Evolutionary conservation across 1,140 invertebrate genomes (phyloP).

Genomic region (Tetraneura akinire): DNA sequence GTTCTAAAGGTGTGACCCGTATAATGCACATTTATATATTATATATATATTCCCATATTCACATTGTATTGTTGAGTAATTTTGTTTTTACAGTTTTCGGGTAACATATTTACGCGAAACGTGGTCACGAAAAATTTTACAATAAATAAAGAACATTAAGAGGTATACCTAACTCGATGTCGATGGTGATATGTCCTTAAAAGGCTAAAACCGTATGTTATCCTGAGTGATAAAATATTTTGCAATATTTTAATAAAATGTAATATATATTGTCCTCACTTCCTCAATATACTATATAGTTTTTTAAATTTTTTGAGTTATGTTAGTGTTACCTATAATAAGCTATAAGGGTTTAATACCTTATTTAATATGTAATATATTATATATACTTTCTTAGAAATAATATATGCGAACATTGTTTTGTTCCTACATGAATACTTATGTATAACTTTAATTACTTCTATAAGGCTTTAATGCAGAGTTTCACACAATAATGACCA

Average conservation of each 20-base stretch:
- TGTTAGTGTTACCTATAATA: no score
- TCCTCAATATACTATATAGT: no score
- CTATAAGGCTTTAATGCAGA: no score
- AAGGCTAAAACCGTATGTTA: background rate
- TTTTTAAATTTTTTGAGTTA: no score
- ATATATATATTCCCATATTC: background rate
- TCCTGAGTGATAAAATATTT: background rate
- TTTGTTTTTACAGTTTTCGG: slow-evolving; percentile 24
- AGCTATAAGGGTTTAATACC: no score
- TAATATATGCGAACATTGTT: no score
- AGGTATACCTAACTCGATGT: background rate
- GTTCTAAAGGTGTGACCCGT: slow-evolving; percentile 8
- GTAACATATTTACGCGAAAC: background rate
- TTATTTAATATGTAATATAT: no score
- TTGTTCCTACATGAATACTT: no score
- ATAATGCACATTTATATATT: background rate
- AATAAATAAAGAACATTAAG: background rate
- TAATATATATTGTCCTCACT: background rate
- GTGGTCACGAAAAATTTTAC: background rate
- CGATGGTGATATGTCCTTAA: no score
- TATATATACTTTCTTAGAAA: no score
- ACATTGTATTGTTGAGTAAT: background rate
- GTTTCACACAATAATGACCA: no score
- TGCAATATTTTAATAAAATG: slow-evolving; percentile 2
- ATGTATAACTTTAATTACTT: no score